A percentile compares a stretch with the other conserved stretches of the same genome.
These are phyloP conservation scores for Pseudanteris insignis DNA, from an alignment of 2,888 invertebrate species.

Conservation along the genomic window DNA sequence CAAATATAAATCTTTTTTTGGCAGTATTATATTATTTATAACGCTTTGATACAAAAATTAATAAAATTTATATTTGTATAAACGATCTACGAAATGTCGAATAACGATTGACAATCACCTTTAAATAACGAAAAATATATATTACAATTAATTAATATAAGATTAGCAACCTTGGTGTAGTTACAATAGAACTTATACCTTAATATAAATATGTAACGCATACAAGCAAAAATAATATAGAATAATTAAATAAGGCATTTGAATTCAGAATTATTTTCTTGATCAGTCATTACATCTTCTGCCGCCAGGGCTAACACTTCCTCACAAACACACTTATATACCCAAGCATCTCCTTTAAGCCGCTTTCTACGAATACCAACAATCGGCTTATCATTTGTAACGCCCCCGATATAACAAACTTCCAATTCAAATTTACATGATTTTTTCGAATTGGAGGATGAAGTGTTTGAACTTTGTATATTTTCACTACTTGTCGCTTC, in stretches of 20 bases:
- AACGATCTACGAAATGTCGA: conserved; percentile 4
- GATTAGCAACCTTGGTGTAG: neutral
- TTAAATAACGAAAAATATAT: conserved; percentile 22
- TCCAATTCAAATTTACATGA: conserved; percentile 77
- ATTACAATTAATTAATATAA: conserved; percentile 3
- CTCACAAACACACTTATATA: conserved; percentile 82
- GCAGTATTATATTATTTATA: conserved; percentile 1
- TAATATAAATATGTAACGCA: too few species aligned
- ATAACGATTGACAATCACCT: conserved; percentile 11
- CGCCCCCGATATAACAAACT: conserved; percentile 69
- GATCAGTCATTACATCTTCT: conserved; percentile 52
- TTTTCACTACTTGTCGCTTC: conserved; percentile 57
- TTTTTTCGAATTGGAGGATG: conserved; percentile 55
- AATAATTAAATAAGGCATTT: conserved; percentile 57
- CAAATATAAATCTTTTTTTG: too few species aligned
- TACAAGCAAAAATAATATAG: neutral
- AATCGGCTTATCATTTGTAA: conserved; percentile 60
- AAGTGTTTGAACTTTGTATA: conserved; percentile 40
- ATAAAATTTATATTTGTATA: conserved; percentile 13
- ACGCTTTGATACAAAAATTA: conserved; percentile 12
- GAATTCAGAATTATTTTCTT: conserved; percentile 50
- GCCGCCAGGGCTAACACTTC: conserved; percentile 72
- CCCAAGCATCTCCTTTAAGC: conserved; percentile 81
- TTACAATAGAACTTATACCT: too few species aligned
- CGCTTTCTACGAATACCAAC: conserved; percentile 78